phyloP scores from a whole-genome alignment of 2,113 vertebrate genomes.

The Melanocharis versteri region DNA sequence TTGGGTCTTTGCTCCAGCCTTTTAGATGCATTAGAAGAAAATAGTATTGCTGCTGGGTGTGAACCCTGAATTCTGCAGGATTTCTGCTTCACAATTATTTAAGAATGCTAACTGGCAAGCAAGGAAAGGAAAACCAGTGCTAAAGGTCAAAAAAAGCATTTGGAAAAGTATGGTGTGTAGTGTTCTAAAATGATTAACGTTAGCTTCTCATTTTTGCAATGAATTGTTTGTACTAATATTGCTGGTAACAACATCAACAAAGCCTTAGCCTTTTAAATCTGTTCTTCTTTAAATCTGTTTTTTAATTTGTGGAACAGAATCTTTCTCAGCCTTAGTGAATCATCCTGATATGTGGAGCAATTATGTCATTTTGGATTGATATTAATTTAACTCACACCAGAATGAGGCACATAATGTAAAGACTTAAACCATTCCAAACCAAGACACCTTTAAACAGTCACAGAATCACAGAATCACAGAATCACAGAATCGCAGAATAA shows the following conservation, averaged over 20 bases:
- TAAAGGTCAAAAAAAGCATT: not conserved
- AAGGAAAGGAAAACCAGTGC: not conserved
- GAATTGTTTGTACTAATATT: not conserved
- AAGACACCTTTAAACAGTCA: not conserved
- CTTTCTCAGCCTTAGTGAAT: not conserved
- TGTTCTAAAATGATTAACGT: not conserved
- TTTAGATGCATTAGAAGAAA: not conserved
- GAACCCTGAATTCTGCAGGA: not conserved
- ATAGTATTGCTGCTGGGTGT: not conserved
- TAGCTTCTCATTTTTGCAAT: not conserved
- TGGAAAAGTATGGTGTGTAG: not conserved
- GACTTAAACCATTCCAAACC: not conserved
- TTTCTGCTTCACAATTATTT: not conserved
- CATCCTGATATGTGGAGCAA: not conserved
- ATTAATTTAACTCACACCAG: not conserved
- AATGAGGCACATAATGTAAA: not conserved
- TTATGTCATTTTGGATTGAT: not conserved
- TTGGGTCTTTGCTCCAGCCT: not conserved
- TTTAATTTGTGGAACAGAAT: not conserved
- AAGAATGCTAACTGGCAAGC: not conserved
- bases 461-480: not conserved
- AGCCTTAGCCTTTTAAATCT: not conserved
- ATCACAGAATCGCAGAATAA: not conserved
- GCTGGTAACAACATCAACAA: not conserved
- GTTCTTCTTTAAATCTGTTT: not conserved